Evolutionary conservation across 1,140 invertebrate genomes (phyloP).

Genomic region (Helicoverpa zea): DNA sequence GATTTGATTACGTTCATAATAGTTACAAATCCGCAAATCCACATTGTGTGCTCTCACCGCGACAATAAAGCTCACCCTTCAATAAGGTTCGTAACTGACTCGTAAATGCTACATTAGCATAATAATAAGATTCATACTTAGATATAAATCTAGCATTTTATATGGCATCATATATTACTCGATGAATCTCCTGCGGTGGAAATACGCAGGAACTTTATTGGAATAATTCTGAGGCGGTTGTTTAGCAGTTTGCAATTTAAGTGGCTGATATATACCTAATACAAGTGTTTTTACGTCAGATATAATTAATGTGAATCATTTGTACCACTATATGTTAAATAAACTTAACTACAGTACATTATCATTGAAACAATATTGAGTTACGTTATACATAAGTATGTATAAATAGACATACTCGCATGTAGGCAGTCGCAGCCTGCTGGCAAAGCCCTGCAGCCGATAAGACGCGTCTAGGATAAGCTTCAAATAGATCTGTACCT

Average conservation of each 20-base stretch:
- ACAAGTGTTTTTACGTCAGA: too few relatives aligned
- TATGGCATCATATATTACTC: constrained; percentile 12
- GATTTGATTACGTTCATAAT: too few relatives aligned
- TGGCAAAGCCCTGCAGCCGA: not conserved
- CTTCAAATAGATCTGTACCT: constrained; percentile 4
- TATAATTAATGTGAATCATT: too few relatives aligned
- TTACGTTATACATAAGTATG: not conserved
- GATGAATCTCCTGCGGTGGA: not conserved
- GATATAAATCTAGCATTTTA: constrained; percentile 32
- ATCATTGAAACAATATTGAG: too few relatives aligned
- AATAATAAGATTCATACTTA: constrained; percentile 44
- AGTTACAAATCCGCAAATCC: too few relatives aligned
- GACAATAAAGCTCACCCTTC: constrained; percentile 39
- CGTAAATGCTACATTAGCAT: constrained; percentile 51
- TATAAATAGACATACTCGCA: not conserved
- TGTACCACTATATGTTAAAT: too few relatives aligned
- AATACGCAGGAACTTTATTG: not conserved
- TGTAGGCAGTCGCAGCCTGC: not conserved
- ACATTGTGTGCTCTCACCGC: too few relatives aligned
- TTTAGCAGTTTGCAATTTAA: too few relatives aligned
- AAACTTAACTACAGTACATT: too few relatives aligned
- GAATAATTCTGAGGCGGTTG: too few relatives aligned
- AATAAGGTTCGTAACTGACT: constrained; percentile 41
- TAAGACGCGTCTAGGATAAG: constrained; percentile 15
- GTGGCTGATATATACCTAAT: too few relatives aligned